These are phyloP conservation scores for Acanthiza pusilla DNA, from an alignment of 2,797 vertebrate genomes.

Conservation along the genomic window DNA sequence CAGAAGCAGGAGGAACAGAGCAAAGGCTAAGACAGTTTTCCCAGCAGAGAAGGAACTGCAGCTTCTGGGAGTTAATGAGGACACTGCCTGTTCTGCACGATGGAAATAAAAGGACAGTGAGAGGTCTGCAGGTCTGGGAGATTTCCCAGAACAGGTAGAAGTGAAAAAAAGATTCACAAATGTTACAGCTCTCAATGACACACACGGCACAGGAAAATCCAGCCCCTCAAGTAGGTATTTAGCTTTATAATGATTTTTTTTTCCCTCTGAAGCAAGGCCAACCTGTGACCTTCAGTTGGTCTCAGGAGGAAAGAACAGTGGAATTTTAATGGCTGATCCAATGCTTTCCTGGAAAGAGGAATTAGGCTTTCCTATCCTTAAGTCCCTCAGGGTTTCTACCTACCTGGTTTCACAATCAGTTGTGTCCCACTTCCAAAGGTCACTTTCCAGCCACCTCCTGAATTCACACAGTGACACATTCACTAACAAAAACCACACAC, in stretches of 20 bases:
- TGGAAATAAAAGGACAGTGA: not conserved
- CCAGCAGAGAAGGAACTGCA: not conserved
- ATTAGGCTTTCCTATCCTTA: not conserved
- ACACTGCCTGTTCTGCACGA: not conserved
- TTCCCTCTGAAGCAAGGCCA: not conserved
- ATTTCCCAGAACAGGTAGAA: not conserved
- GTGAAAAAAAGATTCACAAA: not conserved
- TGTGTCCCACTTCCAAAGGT: slow-evolving; percentile 6
- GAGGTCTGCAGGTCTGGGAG: not conserved
- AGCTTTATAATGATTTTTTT: not conserved
- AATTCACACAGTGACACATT: not conserved
- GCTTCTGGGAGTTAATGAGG: not conserved
- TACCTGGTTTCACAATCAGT: not conserved
- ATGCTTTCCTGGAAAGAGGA: not conserved
- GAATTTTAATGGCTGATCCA: not conserved
- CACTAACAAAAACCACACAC: not conserved
- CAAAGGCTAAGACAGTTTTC: not conserved
- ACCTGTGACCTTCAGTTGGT: not conserved
- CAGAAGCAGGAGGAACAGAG: not conserved
- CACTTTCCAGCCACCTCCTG: not conserved
- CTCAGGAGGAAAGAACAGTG: not conserved
- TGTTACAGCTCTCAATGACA: not conserved
- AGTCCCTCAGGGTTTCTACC: not conserved
- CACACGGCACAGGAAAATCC: not conserved
- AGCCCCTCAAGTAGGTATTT: not conserved